phyloP scores from a whole-genome alignment of 2,797 vertebrate genomes.

The Buceros bicornis region DNA sequence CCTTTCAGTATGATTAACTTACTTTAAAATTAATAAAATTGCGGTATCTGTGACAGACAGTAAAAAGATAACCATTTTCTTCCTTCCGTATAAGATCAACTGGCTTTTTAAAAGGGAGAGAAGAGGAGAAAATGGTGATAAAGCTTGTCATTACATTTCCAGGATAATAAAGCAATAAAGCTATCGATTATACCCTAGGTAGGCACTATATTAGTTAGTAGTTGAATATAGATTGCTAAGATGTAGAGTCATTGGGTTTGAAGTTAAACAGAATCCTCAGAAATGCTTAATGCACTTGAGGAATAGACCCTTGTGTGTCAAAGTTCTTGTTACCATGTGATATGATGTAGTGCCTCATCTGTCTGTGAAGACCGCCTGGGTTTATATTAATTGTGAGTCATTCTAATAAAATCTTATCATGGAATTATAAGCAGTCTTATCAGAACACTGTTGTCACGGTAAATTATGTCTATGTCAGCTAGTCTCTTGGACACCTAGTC shows the following conservation, averaged over 20 bases:
- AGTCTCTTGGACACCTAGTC: neutral
- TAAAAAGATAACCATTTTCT: slow-evolving; percentile 1
- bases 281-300: neutral
- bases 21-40: neutral
- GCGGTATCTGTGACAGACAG: neutral
- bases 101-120: neutral
- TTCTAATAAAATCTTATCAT: slow-evolving; percentile 21
- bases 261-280: slow-evolving; percentile 13
- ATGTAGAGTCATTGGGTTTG: neutral
- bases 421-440: slow-evolving; percentile 6
- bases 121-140: neutral
- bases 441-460: neutral
- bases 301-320: neutral
- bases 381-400: neutral
- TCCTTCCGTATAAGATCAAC: neutral
- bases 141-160: neutral
- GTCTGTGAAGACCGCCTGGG: neutral
- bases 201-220: neutral
- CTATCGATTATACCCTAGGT: neutral
- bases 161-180: neutral
- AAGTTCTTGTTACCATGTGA: neutral
- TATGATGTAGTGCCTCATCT: neutral
- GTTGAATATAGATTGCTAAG: slow-evolving; percentile 14
- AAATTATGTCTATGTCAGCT: neutral
- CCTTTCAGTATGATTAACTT: neutral